Evolutionary conservation across 2,888 invertebrate genomes (phyloP), one percentile per base, ranked within the genome.

Genomic region (Linnaemya vulpina): DNA sequence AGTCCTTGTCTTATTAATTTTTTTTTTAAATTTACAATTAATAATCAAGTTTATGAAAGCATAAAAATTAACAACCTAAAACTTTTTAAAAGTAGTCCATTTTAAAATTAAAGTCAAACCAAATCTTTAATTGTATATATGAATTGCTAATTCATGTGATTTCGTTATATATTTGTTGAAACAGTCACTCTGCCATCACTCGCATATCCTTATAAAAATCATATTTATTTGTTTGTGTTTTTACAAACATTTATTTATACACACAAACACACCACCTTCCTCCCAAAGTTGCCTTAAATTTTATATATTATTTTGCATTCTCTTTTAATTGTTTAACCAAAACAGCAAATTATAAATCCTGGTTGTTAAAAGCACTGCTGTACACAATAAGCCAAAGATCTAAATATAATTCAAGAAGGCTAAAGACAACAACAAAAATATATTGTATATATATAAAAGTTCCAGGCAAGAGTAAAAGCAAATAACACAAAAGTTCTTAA

Each of bases 331-430:
- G 40, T 75, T 20, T 43, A 51, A 43, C 74, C 67, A 60, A 58
- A n/a, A 74, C 68, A 81, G 13, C 62, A 35, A 75, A 75, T 75
- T 74, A 60, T 20, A 62, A 68, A 75, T 53, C 15, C 35, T 43
- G 40, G 4, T 25, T 65, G 49, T 55, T 43, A 35, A 43, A 76
- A 15, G 38, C 35, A 38, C 58, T 35, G 30, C 38, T 49, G 49
- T 22, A 68, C 65, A 76, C 58, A 65, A 58, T 53, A 62, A 68
- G 30, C 49, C 43, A 68, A 68, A 53, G 51, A 74, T 73, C 40
- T 63, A 63, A 70, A 71, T 63, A 71, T 30, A 63, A 80, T 58
- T 63, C 68, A 76, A 76, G 81, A 76, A 76, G 49, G 60, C 49
- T 40, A 60, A 67, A 38, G 71, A 25, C 7, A 43, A 58, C 30